Conservation (phyloP, 2,888 invertebrate genomes). For the Lacanobia oleracea region DNA sequence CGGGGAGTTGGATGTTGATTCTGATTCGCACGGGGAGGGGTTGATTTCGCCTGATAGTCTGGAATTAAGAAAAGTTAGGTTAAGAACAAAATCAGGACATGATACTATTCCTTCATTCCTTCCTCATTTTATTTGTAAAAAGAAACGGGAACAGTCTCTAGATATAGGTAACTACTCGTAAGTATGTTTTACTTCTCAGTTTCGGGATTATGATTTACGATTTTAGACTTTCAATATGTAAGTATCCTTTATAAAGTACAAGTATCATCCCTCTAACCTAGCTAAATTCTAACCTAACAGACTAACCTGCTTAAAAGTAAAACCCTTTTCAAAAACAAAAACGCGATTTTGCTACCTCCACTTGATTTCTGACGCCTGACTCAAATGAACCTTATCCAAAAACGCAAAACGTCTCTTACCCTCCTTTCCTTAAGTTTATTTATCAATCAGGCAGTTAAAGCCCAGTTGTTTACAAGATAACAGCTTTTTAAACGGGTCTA, state of each 20-base stretch:
- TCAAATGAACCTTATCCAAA: not conserved
- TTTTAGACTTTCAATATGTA: too few species aligned
- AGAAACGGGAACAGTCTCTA: too few species aligned
- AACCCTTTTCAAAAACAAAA: not conserved
- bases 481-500: slow-evolving; percentile 62
- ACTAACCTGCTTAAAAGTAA: too few species aligned
- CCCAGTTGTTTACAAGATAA: slow-evolving; percentile 62
- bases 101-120: too few species aligned
- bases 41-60: slow-evolving; percentile 88
- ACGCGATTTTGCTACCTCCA: not conserved
- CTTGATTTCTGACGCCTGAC: not conserved
- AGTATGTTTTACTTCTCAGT: too few species aligned
- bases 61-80: slow-evolving; percentile 63
- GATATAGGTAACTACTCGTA: too few species aligned
- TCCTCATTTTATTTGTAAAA: too few species aligned
- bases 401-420: slow-evolving; percentile 19
- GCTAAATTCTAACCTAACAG: too few species aligned
- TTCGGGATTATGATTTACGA: too few species aligned
- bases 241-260: too few species aligned
- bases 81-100: not conserved
- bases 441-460: slow-evolving; percentile 58
- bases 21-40: slow-evolving; percentile 91
- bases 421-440: slow-evolving; percentile 41
- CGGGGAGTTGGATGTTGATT: slow-evolving; percentile 92
- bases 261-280: too few species aligned